Percentiles rank a stretch among this genome's conserved stretches.
These are phyloP conservation scores for Danaus chrysippus DNA, from an alignment of 2,888 invertebrate species.

Conservation along the genomic window DNA sequence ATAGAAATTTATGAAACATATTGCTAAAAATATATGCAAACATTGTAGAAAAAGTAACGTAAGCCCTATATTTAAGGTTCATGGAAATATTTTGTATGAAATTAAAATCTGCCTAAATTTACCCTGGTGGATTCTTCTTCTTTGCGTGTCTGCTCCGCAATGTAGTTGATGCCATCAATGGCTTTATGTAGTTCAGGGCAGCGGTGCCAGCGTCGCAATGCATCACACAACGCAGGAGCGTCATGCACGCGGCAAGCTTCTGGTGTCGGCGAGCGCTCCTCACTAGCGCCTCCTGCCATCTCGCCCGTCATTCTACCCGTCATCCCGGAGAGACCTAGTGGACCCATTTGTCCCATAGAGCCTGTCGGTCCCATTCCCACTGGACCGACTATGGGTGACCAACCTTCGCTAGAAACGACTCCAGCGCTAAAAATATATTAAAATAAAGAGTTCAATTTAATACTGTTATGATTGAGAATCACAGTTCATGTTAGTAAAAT, in stretches of 20 bases:
- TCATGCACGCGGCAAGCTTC: constrained; percentile 77
- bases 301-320: constrained; percentile 31
- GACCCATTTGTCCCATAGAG: constrained; percentile 31
- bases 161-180: constrained; percentile 94
- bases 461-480: no score
- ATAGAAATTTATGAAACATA: no score
- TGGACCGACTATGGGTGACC: constrained; percentile 34
- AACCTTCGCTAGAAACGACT: constrained; percentile 41
- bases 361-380: constrained; percentile 30
- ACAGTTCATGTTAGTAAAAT: no score
- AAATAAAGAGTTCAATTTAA: no score
- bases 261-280: constrained; percentile 63
- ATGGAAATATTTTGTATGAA: no score
- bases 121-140: constrained; percentile 95
- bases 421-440: constrained; percentile 45
- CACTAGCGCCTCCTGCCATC: constrained; percentile 36
- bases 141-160: constrained; percentile 94
- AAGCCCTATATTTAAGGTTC: not conserved
- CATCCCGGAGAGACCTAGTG: constrained; percentile 23
- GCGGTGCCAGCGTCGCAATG: constrained; percentile 89
- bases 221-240: constrained; percentile 79
- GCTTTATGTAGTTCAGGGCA: constrained; percentile 96
- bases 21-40: no score
- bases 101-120: constrained; percentile 43
- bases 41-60: no score